phyloP scores from a whole-genome alignment of 37 sponge, comb jelly and placozoan species.

The Chondrilla cf. caribensis region DNA sequence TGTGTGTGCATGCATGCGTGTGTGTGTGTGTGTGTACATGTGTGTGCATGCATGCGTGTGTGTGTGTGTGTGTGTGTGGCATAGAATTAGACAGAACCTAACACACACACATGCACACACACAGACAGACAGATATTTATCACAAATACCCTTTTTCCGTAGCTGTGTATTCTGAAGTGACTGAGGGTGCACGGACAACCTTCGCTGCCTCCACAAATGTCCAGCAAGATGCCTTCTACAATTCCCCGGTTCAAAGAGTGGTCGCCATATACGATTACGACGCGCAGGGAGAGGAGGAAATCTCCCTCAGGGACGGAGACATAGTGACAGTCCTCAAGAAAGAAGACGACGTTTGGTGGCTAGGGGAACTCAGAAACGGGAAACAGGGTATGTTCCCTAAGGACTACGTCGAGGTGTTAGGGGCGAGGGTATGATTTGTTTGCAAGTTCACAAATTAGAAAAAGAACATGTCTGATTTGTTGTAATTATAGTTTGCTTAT shows the following conservation, averaged over 20 bases:
- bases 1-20: not conserved
- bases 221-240: constrained; percentile 11
- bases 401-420: constrained; percentile 28
- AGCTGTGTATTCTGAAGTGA: constrained; percentile 25
- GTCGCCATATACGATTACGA: constrained; percentile 78
- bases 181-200: not conserved
- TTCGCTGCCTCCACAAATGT: not conserved
- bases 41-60: not conserved
- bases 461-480: no score
- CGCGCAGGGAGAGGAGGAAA: constrained; percentile 85
- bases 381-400: constrained; percentile 44
- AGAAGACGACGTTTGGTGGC: constrained; percentile 91
- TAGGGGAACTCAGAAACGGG: constrained; percentile 53
- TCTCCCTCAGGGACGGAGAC: constrained; percentile 75
- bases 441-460: no score
- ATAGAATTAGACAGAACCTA: not conserved
- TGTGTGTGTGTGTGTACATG: not conserved
- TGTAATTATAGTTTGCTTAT: no score
- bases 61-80: not conserved
- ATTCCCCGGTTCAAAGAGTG: constrained; percentile 35
- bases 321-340: constrained; percentile 60
- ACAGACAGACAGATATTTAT: no score
- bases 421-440: not conserved
- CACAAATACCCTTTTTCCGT: not conserved
- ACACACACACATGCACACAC: no score